Conservation (phyloP, 1,140 invertebrate species). For the Atta cephalotes region DNA sequence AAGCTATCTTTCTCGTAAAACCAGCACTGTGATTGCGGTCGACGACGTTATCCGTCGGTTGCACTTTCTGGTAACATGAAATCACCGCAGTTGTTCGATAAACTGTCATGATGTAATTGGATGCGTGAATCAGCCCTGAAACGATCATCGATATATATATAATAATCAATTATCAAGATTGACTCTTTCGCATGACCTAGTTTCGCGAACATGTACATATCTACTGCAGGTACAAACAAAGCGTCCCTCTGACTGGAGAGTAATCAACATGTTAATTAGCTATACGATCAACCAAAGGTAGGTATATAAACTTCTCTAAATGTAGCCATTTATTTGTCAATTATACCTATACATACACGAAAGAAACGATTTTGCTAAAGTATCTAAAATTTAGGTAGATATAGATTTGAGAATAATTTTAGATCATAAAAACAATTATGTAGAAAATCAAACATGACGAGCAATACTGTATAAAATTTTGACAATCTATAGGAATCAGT, state of each 20-base stretch:
- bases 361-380: no score
- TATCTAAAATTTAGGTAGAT: no score
- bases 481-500: no score
- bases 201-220: background rate
- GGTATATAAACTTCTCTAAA: background rate
- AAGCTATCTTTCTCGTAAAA: slow-evolving; percentile 9
- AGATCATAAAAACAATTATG: no score
- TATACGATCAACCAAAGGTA: background rate
- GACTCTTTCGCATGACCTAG: background rate
- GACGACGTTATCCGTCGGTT: background rate
- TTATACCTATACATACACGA: no score
- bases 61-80: slow-evolving; percentile 3
- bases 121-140: background rate
- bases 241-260: background rate
- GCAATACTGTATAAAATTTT: no score
- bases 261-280: background rate
- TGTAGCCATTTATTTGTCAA: background rate
- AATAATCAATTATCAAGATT: slow-evolving; percentile 47
- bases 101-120: background rate
- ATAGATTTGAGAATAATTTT: no score
- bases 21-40: background rate
- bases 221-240: background rate
- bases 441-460: no score
- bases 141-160: background rate
- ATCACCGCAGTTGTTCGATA: slow-evolving; percentile 12